These are phyloP conservation scores for Rostratula benghalensis DNA, from an alignment of 2,113 vertebrate species.

Conservation along the genomic window DNA sequence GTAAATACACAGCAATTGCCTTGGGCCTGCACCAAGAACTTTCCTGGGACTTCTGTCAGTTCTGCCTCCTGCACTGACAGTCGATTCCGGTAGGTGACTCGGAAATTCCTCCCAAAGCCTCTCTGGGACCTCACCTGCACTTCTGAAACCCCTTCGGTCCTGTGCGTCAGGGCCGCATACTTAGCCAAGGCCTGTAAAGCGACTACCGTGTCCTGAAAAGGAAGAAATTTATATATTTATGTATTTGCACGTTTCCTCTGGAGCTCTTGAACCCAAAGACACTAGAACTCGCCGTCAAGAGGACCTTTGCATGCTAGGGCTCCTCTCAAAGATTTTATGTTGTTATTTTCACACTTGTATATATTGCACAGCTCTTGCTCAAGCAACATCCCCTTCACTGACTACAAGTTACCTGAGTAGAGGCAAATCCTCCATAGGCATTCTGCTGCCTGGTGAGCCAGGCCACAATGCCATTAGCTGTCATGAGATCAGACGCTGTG, in stretches of 20 bases:
- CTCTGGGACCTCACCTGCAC: slow-evolving; percentile 73
- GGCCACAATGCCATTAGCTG: slow-evolving; percentile 69
- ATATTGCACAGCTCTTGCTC: background rate
- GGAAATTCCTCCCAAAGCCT: slow-evolving; percentile 73
- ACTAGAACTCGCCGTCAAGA: background rate
- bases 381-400: background rate
- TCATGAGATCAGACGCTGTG: slow-evolving; percentile 67
- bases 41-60: slow-evolving; percentile 73
- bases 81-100: slow-evolving; percentile 75
- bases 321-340: background rate
- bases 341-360: background rate
- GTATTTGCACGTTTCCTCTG: background rate
- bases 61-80: slow-evolving; percentile 80
- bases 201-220: slow-evolving; percentile 85
- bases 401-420: slow-evolving; percentile 81
- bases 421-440: slow-evolving; percentile 84
- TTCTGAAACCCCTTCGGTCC: slow-evolving; percentile 11
- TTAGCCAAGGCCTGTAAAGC: slow-evolving; percentile 87
- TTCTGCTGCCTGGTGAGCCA: slow-evolving; percentile 87
- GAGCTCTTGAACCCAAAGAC: background rate
- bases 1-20: slow-evolving; percentile 80
- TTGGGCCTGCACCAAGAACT: slow-evolving; percentile 70
- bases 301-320: background rate
- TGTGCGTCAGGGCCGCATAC: slow-evolving; percentile 76
- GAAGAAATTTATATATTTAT: background rate